phyloP scores from a whole-genome alignment of 2,797 vertebrate species.

The Enteromius radiatus region DNA sequence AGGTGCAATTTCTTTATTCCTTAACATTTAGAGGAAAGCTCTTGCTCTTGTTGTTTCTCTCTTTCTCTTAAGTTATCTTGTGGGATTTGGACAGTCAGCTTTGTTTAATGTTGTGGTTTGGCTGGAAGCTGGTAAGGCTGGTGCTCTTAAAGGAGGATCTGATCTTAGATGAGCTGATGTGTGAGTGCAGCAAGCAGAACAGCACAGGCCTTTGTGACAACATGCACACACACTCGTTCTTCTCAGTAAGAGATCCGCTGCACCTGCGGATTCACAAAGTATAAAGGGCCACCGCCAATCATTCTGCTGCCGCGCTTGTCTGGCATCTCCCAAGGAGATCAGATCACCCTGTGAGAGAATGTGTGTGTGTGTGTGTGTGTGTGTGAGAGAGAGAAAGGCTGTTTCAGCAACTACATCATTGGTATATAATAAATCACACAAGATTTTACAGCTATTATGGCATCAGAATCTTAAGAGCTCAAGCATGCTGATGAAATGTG shows the following conservation, averaged over 20 bases:
- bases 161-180: conserved; percentile 43
- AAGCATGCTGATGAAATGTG: conserved; percentile 45
- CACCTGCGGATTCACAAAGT: conserved; percentile 51
- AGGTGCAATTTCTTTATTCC: conserved; percentile 8
- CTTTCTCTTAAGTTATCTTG: conserved; percentile 24
- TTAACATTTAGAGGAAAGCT: conserved; percentile 13
- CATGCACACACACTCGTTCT: conserved; percentile 42
- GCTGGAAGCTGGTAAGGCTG: conserved; percentile 25
- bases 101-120: conserved; percentile 38
- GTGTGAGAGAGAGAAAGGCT: conserved; percentile 3
- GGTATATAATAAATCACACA: conserved; percentile 53
- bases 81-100: conserved; percentile 33
- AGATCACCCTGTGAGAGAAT: conserved; percentile 41
- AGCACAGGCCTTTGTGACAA: conserved; percentile 36
- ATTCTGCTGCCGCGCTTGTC: conserved; percentile 51
- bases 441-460: conserved; percentile 50
- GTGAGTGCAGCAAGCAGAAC: conserved; percentile 40
- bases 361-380: neutral
- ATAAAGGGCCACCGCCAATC: conserved; percentile 52
- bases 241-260: conserved; percentile 34
- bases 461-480: conserved; percentile 64
- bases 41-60: conserved; percentile 6
- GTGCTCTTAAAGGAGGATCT: conserved; percentile 36
- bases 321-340: conserved; percentile 52
- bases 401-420: conserved; percentile 28